Conservation (phyloP, 2,113 vertebrate genomes). For the Nothoprocta perdicaria region DNA sequence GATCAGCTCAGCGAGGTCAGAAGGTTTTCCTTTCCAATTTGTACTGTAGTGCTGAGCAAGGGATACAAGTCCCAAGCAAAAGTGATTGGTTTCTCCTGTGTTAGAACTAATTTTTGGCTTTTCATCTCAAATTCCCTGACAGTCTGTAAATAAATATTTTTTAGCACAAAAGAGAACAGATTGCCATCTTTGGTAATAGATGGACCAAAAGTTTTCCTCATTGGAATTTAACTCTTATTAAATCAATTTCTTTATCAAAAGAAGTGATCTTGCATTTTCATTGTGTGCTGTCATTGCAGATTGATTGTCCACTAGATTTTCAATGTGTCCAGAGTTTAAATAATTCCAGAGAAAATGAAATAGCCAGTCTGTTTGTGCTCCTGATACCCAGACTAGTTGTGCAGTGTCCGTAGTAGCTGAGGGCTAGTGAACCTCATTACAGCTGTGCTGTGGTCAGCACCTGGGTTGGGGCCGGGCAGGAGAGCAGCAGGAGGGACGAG, state of each 20-base stretch:
- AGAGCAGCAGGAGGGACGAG: neutral
- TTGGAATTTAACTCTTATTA: neutral
- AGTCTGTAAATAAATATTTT: neutral
- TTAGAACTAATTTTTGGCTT: neutral
- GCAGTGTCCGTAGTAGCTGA: neutral
- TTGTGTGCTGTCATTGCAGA: neutral
- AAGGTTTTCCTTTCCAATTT: neutral
- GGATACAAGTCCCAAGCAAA: neutral
- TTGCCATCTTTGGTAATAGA: neutral
- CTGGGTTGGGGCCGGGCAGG: accelerated
- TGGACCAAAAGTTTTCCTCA: neutral
- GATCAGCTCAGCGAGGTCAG: neutral
- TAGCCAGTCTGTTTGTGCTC: neutral
- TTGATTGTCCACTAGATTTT: neutral
- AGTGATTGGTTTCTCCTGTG: neutral
- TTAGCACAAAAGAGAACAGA: neutral
- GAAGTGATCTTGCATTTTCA: neutral
- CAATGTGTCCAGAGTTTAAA: neutral
- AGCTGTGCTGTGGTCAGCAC: too few relatives aligned
- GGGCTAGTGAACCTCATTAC: neutral
- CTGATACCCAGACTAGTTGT: neutral
- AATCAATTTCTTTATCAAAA: neutral
- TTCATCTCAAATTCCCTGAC: neutral
- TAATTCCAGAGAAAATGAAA: accelerated
- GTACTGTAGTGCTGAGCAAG: neutral